These are phyloP conservation scores for Aleiodes leptofemur DNA, from an alignment of 2,888 invertebrate genomes.

Conservation along the genomic window DNA sequence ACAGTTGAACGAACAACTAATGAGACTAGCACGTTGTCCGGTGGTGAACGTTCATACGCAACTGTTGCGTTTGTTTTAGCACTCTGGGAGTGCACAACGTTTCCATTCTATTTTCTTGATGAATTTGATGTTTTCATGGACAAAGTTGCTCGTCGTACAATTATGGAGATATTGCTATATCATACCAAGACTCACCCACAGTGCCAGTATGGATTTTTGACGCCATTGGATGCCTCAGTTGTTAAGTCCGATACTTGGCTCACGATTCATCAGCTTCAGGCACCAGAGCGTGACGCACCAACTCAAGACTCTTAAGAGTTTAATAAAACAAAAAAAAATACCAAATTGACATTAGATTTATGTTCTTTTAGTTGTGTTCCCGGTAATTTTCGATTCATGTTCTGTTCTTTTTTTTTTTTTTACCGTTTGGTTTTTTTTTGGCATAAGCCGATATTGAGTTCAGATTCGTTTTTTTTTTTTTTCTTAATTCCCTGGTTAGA, in stretches of 20 bases:
- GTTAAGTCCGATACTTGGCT: conserved; percentile 76
- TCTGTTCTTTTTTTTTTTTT: background rate
- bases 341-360: background rate
- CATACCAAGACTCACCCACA: conserved; percentile 83
- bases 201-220: conserved; percentile 92
- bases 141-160: conserved; percentile 87
- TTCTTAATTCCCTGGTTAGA: too few species aligned
- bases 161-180: conserved; percentile 86
- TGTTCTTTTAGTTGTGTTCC: background rate
- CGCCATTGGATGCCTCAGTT: conserved; percentile 87
- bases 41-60: conserved; percentile 97
- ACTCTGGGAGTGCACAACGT: conserved; percentile 93
- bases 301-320: conserved; percentile 19
- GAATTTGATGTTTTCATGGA: conserved; percentile 99
- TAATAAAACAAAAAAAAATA: background rate
- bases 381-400: conserved; percentile 17
- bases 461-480: too few species aligned
- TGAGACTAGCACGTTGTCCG: conserved; percentile 86
- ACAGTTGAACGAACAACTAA: conserved; percentile 75
- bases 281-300: background rate
- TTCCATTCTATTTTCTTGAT: conserved; percentile 95
- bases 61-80: conserved; percentile 95
- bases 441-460: background rate
- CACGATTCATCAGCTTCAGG: conserved; percentile 78
- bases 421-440: background rate